Evolutionary conservation across 1,140 invertebrate genomes (phyloP).

Genomic region (Papilio helenus): DNA sequence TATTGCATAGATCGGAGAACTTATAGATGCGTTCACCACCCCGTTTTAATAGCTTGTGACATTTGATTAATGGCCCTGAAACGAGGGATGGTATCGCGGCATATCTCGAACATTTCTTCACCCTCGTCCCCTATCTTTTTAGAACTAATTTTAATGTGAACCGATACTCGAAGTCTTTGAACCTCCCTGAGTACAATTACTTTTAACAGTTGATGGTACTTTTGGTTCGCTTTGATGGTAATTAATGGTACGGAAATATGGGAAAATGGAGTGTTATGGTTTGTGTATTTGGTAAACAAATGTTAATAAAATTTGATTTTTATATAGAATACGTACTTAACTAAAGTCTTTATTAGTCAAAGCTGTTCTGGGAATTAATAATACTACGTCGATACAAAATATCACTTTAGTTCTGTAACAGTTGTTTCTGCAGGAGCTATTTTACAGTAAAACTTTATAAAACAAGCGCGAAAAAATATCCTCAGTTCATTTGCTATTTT

Average conservation of each 20-base stretch:
- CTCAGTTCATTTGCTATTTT: constrained; percentile 25
- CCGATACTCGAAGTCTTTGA: constrained; percentile 35
- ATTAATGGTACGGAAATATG: not conserved
- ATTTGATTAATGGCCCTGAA: constrained; percentile 75
- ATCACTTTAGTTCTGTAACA: constrained; percentile 1
- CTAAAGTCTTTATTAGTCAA: too few relatives aligned
- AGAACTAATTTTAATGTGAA: constrained; percentile 36
- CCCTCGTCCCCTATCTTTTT: constrained; percentile 29
- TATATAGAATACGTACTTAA: not conserved
- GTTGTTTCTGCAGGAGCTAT: not conserved
- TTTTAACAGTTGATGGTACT: constrained; percentile 20
- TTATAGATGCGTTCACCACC: constrained; percentile 68
- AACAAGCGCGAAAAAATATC: constrained; percentile 5
- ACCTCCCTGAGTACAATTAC: constrained; percentile 25
- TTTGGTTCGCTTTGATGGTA: constrained; percentile 27
- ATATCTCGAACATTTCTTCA: constrained; percentile 33
- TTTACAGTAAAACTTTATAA: constrained; percentile 9
- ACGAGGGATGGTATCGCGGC: constrained; percentile 52
- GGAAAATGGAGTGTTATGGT: not conserved
- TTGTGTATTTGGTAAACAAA: too few relatives aligned
- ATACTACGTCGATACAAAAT: not conserved
- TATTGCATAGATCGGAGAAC: constrained; percentile 56
- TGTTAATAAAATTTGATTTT: too few relatives aligned
- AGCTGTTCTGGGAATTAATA: too few relatives aligned
- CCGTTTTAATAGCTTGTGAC: constrained; percentile 72